These are phyloP conservation scores for Apodemia hepburni DNA, from an alignment of 2,888 invertebrate species.

Conservation along the genomic window DNA sequence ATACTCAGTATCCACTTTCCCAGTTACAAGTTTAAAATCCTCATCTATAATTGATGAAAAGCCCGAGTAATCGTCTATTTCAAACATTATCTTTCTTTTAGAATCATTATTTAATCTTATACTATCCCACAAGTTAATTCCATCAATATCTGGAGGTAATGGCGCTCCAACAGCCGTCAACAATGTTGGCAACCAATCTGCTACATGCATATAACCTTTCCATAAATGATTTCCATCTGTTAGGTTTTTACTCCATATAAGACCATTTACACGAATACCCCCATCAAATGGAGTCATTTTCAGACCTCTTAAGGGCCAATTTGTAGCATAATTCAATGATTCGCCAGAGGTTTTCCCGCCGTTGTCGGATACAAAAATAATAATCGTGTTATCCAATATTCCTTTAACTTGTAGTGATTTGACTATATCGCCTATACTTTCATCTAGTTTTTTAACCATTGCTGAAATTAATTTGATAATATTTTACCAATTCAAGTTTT, in stretches of 20 bases:
- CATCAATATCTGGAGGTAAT: constrained; percentile 50
- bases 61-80: constrained; percentile 57
- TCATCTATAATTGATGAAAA: constrained; percentile 48
- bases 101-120: constrained; percentile 48
- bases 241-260: constrained; percentile 81
- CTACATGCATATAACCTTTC: constrained; percentile 84
- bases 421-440: constrained; percentile 89
- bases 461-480: constrained; percentile 71
- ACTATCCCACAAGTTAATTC: constrained; percentile 56
- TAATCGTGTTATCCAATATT: constrained; percentile 89
- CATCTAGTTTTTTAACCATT: constrained; percentile 91
- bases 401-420: constrained; percentile 82
- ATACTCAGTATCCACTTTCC: constrained; percentile 37
- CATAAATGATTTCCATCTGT: constrained; percentile 59
- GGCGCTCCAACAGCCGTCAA: constrained; percentile 52
- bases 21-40: constrained; percentile 56
- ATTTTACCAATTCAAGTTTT: too few relatives aligned
- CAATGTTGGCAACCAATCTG: constrained; percentile 91
- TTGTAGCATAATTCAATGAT: constrained; percentile 87
- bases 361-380: constrained; percentile 94
- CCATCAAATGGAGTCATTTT: constrained; percentile 93
- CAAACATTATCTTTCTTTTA: constrained; percentile 47
- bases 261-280: constrained; percentile 86
- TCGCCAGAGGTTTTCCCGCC: constrained; percentile 89
- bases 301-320: constrained; percentile 87